Conservation (phyloP, 2,797 vertebrate genomes). For the Hybognathus amarus region DNA sequence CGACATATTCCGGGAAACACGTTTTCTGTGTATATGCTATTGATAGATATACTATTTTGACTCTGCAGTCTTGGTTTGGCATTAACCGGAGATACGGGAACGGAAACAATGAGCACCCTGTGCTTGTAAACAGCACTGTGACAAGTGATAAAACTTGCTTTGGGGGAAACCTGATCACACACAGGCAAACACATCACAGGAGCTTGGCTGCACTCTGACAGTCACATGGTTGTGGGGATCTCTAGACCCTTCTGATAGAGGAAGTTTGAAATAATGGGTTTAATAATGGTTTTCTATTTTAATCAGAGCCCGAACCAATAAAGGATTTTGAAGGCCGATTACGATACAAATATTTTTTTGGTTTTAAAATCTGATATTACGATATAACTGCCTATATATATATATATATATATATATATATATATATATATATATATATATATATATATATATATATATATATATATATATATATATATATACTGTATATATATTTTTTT, state of each 20-base stretch:
- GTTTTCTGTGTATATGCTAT: slow-evolving; percentile 34
- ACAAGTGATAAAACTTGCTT: slow-evolving; percentile 60
- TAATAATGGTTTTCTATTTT: no score
- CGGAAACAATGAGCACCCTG: slow-evolving; percentile 24
- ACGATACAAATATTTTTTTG: no score
- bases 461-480: no score
- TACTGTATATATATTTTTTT: no score
- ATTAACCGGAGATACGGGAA: slow-evolving; percentile 37
- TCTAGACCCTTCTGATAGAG: slow-evolving; percentile 27
- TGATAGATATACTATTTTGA: slow-evolving; percentile 34
- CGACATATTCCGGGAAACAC: slow-evolving; percentile 27
- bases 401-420: no score
- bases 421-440: no score
- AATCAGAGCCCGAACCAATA: no score
- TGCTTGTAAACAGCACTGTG: slow-evolving; percentile 57
- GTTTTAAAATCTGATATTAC: no score
- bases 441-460: no score
- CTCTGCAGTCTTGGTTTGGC: slow-evolving; percentile 1
- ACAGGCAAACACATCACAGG: neutral
- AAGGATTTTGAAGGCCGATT: no score
- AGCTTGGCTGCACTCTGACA: slow-evolving; percentile 8
- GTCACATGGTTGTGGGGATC: slow-evolving; percentile 1
- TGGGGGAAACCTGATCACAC: slow-evolving; percentile 25
- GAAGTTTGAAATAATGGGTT: neutral
- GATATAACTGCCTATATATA: no score